Base-by-base conservation (phyloP, 2,888 invertebrate genomes). In the Caenorhabditis sulstoni region DNA sequence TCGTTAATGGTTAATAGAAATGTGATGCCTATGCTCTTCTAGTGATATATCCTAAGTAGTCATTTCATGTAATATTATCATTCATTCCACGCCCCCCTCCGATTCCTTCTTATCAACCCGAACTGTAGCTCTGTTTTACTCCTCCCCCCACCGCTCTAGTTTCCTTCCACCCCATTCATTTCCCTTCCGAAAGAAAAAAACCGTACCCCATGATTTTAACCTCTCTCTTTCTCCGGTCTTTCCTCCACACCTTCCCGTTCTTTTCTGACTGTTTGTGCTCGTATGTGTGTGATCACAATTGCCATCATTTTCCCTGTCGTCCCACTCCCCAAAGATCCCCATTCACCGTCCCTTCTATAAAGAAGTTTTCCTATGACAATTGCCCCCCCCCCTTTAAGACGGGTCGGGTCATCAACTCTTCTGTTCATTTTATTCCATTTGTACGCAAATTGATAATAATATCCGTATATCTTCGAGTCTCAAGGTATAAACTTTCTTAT, bases 41-140 rank as follows among this genome's bases (percentile, higher is more conserved):
- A 66, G 65, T 55, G 41, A 59, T 75, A 53, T 50, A 55, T 44
- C 0, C 12, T 45, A 71, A 29, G 64, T 73, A 73, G 73, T 73
- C 73, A 73, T 73, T 73, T 73, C 73, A 73, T 73, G 73, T 64
- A 37, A 57, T 64, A 64, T 64, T 58, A 52, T 52, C 50, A 64
- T 55, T 62, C 23, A 9, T 20, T 61, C 37, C 53, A 18, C 37
- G n/a, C n/a, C n/a, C n/a, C n/a, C n/a, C n/a, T n/a, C 49, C 37
- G 29, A 41, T 50, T 61, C 44, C 29, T 29, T 29, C 29, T 29
- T 29, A 53, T 52, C 52, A 59, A n/a, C 9, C 14, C 9, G 20
- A 49, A 22, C 20, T 18, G 49, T 49, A 49, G 49, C 11, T 49
- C 20, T 20, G 20, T 49, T 7, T 55, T 55, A 7, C 23, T 59